phyloP scores from a whole-genome alignment of 2,797 vertebrate genomes.

The Octomys mimax region DNA sequence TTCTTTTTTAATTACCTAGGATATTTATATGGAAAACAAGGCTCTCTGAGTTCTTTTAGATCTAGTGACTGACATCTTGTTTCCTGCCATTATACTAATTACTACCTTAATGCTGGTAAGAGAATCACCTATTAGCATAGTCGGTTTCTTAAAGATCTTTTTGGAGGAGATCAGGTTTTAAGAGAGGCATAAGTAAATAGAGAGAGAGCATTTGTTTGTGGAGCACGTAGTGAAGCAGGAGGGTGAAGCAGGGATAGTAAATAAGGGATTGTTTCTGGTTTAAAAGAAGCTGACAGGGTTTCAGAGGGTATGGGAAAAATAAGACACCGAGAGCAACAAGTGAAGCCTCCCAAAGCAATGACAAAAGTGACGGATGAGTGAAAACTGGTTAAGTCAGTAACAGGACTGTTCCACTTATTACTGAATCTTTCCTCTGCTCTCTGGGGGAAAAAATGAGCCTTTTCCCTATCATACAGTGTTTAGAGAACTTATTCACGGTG shows the following conservation, averaged over 20 bases:
- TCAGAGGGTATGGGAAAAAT: neutral
- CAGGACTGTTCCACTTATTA: neutral
- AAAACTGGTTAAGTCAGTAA: neutral
- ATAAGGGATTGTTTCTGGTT: neutral
- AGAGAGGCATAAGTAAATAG: neutral
- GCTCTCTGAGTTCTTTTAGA: neutral
- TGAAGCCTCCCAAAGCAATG: neutral
- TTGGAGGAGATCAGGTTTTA: neutral
- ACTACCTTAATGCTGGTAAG: neutral
- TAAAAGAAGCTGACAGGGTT: conserved; percentile 2
- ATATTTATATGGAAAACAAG: conserved; percentile 65
- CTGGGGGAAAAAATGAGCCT: neutral
- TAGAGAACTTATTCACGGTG: neutral
- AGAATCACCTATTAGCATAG: neutral
- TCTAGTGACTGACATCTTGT: conserved; percentile 8
- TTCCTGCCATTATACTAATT: neutral
- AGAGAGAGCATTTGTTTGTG: neutral
- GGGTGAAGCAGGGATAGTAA: accelerated
- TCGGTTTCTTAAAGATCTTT: neutral
- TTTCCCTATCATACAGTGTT: neutral
- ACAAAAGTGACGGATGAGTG: neutral
- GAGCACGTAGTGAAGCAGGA: too few relatives aligned
- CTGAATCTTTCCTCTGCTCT: neutral
- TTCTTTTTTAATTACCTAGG: conserved; percentile 66
- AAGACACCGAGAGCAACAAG: neutral